Base-by-base conservation (phyloP, 1,140 invertebrate genomes). In the Bombyx mandarina region DNA sequence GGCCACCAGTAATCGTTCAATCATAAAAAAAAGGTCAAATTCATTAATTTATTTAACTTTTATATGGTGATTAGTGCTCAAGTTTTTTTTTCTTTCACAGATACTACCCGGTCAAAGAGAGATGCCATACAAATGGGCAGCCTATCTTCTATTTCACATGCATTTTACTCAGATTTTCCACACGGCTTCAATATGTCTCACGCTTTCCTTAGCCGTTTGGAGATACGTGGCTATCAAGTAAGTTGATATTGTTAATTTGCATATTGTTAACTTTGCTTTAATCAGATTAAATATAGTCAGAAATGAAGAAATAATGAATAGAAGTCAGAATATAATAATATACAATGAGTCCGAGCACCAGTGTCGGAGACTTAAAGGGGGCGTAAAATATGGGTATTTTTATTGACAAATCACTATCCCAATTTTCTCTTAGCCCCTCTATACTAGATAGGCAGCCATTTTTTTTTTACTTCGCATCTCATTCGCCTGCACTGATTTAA, bases 181-280 rank as follows among this genome's bases (percentile, higher is more conserved):
- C 76, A 96, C 95, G 0, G 93, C 95, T 8, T 95, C 95, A n/a
- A 96, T 96, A 60, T 96, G 94, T 78, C 88, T 97, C 57, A 97
- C 95, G 0, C 90, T 97, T 0, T 93, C 93, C 0, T 79, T 97
- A 22, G 95, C 96, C 5, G 90, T 96, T 8, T 89, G 87, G 86
- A 80, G 87, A 83, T 89, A 88, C 50, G 64, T 89, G 6, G 87
- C 87, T 48, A 88, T 89, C 61, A 86, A 86, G 87, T 89, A 66
- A 81, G 82, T 77, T 44, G 1, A 8, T 18, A 50, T 12, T 18
- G 48, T 22, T 50, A 50, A 50, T 10, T 47, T 10, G 6, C 12
- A 50, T 50, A 8, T 50, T 50, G 7, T 22, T 50, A 26, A 22
- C 8, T n/a, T 8, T 0, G 7, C 48, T 50, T 50, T 50, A 35